These are phyloP conservation scores for Taxidea taxus DNA, from an alignment of 2,113 vertebrate species.

Conservation along the genomic window DNA sequence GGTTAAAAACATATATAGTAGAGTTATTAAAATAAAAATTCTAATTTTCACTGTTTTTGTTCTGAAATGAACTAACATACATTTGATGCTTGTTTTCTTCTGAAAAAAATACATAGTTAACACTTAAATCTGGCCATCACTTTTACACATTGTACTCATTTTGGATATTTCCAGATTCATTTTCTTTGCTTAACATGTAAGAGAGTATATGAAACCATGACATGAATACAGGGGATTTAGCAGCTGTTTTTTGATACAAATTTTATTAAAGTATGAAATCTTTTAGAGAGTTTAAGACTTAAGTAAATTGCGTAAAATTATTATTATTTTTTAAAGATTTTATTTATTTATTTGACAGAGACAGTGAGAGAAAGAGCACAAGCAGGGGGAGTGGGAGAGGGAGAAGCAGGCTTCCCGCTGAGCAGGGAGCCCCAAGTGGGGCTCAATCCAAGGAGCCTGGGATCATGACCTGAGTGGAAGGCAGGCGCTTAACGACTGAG, in stretches of 20 bases:
- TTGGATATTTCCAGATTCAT: conserved; percentile 10
- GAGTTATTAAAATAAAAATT: neutral
- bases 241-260: neutral
- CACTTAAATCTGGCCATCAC: neutral
- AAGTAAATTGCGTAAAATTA: neutral
- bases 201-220: neutral
- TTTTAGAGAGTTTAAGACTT: neutral
- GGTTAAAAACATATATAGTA: neutral
- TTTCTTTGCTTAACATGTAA: conserved; percentile 29
- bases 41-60: neutral
- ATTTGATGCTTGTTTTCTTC: neutral
- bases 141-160: neutral
- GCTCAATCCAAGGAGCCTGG: too few species aligned
- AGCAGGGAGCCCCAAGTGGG: too few species aligned
- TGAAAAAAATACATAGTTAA: conserved; percentile 1
- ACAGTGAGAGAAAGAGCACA: too few species aligned
- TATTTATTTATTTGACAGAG: too few species aligned
- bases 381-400: too few species aligned
- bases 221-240: neutral
- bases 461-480: too few species aligned
- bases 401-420: too few species aligned
- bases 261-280: conserved; percentile 12
- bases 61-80: conserved; percentile 19
- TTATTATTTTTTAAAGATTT: neutral
- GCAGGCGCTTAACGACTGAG: too few species aligned